Base-by-base conservation (phyloP, 1,140 invertebrate genomes). In the Meloidogyne chitwoodi region DNA sequence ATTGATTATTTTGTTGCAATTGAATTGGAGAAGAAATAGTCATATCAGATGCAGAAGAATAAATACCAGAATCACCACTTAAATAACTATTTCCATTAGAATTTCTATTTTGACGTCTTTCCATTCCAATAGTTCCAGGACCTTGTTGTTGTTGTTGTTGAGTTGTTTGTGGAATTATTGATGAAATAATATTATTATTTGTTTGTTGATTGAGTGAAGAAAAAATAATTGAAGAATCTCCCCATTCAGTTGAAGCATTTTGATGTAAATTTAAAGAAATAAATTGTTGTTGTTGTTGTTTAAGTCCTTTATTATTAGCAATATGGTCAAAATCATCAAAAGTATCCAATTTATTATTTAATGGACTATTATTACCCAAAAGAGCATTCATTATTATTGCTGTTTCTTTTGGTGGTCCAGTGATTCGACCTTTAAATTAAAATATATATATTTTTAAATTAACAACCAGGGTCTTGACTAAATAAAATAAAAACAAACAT, bases 81-180 rank as follows among this genome's bases (percentile, higher is more conserved):
- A 73, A 73, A 63, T 73, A 73, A 38, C 70, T 73, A 27, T 10
- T 73, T 12, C 74, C 74, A 62, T 75, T 75, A 1, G 74, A 75
- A 67, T 79, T 76, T 41, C 72, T 38, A 38, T 44, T 77, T 27
- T 38, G 29, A 14, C 75, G 75, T 22, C 75, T 56, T 48, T 76
- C 75, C 75, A 76, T 76, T 11, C 75, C 75, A 63, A 76, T 76
- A 24, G 75, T 76, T n/a, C 75, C 75, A 56, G 75, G 75, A 22
- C 75, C 31, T 27, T 16, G 14, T 19, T 75, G n/a, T 38, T 69
- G 73, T 74, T 74, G 62, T 34, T 62, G 69, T 24, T 4, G 72
- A 12, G 67, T 74, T 74, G 73, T 31, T 4, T 70, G 10, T 31
- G 73, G 22, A 10, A 68, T 10, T 26, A 68, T 6, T 68, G 66